Evolutionary conservation across 2,888 invertebrate species (phyloP).

Genomic region (Perdita meconis): DNA sequence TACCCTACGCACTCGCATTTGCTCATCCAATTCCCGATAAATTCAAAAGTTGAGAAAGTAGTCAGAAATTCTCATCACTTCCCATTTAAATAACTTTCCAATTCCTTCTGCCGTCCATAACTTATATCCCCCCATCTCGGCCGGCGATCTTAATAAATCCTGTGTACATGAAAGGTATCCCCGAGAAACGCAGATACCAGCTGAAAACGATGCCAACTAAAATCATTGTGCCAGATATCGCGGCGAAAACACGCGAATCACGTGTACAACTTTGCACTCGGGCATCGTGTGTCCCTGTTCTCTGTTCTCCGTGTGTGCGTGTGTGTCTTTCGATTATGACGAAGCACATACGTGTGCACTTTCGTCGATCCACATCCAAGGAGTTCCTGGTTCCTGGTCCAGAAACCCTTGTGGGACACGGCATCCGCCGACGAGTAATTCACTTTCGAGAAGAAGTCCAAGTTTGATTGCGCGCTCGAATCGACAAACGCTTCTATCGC

Average conservation of each 20-base stretch:
- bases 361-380: conserved; percentile 31
- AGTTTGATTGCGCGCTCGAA: conserved; percentile 75
- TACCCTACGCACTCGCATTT: too few species aligned
- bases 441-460: conserved; percentile 75
- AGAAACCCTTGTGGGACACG: conserved; percentile 50
- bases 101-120: background rate
- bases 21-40: too few species aligned
- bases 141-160: background rate
- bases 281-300: too few species aligned
- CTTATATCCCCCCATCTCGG: background rate
- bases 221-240: conserved; percentile 3
- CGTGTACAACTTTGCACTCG: background rate
- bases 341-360: conserved; percentile 37
- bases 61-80: too few species aligned
- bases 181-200: conserved; percentile 4
- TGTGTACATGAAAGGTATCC: background rate
- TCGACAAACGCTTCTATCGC: conserved; percentile 73
- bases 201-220: conserved; percentile 10
- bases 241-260: conserved; percentile 1
- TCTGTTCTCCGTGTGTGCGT: too few species aligned
- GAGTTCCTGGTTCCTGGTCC: conserved; percentile 43
- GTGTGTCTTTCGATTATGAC: conserved; percentile 22
- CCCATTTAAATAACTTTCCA: too few species aligned
- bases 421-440: conserved; percentile 64
- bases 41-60: too few species aligned